Base-by-base conservation (phyloP, 2,888 invertebrate genomes). In the Stegana nigrithorax region DNA sequence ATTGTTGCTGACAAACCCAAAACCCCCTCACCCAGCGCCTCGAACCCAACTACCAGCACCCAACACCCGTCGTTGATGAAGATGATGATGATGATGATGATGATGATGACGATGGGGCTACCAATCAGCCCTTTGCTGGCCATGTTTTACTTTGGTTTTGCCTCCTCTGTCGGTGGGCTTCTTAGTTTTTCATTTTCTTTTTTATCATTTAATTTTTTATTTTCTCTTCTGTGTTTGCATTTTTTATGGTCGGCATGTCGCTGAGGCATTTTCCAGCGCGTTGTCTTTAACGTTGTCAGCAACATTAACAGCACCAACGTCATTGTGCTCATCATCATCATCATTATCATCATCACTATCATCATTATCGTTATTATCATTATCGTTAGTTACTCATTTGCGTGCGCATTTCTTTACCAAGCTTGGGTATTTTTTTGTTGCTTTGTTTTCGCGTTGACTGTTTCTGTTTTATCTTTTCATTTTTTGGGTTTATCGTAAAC, bases 221-320 rank as follows among this genome's bases (percentile, higher is more conserved):
- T 66, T 70, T 62, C 67, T 62, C 39, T 62, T 62, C 64, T 75
- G 75, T 65, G 75, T 80, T 80, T 73, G 80, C 80, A 70, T 80
- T 78, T 78, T 75, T 80, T 73, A 80, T 76, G 78, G 75, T 79
- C 78, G 78, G 75, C 76, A 78, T 74, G 74, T 77, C 77, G 74
- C 78, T 73, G 61, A 66, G 77, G 80, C 75, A 76, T 76, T 76
- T 76, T 76, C 80, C 80, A 78, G 73, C 32, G 71, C 63, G 51
- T 60, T 63, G 7, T 61, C 53, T 42, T 53, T 17, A 32, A 19
- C 55, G 21, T 29, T 36, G 36, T 36, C 36, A 36, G 36, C 36
- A n/a, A n/a, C n/a, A n/a, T n/a, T n/a, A n/a, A n/a, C n/a, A n/a
- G n/a, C n/a, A n/a, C n/a, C 10, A 36, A n/a, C 36, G n/a, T 47